A percentile compares a stretch with the other conserved stretches of the same genome.
phyloP scores from a whole-genome alignment of 2,797 vertebrate genomes.

The Numenius phaeopus region DNA sequence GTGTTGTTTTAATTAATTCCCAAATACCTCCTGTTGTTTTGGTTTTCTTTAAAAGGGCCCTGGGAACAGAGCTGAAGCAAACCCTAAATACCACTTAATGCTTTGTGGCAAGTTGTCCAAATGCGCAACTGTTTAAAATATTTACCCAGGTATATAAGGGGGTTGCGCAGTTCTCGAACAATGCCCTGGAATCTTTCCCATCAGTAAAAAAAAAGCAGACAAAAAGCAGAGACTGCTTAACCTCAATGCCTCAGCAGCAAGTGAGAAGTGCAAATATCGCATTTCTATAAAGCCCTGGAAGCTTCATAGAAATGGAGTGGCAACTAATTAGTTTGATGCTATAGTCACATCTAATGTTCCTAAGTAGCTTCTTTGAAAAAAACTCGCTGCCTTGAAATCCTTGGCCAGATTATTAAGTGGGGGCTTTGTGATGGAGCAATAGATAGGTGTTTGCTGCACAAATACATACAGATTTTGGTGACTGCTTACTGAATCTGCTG shows the following conservation, averaged over 20 bases:
- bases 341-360: conserved; percentile 66
- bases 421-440: conserved; percentile 50
- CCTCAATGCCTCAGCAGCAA: conserved; percentile 52
- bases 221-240: conserved; percentile 57
- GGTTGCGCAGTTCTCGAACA: conserved; percentile 28
- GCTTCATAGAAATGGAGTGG: conserved; percentile 69
- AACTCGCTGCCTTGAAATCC: conserved; percentile 65
- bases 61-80: conserved; percentile 53
- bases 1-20: conserved; percentile 32
- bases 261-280: conserved; percentile 66
- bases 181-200: conserved; percentile 61
- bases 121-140: conserved; percentile 62
- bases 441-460: conserved; percentile 81
- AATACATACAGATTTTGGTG: conserved; percentile 80
- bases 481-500: conserved; percentile 68
- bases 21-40: conserved; percentile 29
- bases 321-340: conserved; percentile 76
- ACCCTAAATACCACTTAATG: conserved; percentile 44
- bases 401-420: conserved; percentile 65
- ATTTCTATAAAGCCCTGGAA: conserved; percentile 59
- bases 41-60: conserved; percentile 27
- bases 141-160: conserved; percentile 62
- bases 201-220: conserved; percentile 28
- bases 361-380: conserved; percentile 70
- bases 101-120: conserved; percentile 64